Conservation (phyloP, 1,140 invertebrate genomes). For the Pogonomyrmex barbatus region DNA sequence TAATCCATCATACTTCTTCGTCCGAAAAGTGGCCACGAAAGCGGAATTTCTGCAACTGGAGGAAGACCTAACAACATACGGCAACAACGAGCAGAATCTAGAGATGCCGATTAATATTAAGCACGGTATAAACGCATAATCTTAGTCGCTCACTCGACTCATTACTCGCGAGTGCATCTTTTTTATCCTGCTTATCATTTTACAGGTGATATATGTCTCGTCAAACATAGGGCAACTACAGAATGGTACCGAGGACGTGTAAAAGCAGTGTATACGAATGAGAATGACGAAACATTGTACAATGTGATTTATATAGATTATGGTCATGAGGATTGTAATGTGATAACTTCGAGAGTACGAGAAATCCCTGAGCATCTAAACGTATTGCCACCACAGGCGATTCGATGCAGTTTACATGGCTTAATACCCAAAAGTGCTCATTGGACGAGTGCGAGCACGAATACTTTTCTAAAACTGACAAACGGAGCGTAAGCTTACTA, state of each 20-base stretch:
- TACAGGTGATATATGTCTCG: constrained; percentile 84
- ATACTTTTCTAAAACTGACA: constrained; percentile 82
- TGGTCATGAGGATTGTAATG: constrained; percentile 68
- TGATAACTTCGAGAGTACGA: constrained; percentile 70
- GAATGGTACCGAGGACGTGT: constrained; percentile 79
- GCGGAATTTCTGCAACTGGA: constrained; percentile 4
- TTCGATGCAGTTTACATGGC: constrained; percentile 85
- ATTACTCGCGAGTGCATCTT: neutral
- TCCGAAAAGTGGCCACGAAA: constrained; percentile 83
- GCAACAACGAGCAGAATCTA: neutral
- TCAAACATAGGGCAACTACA: constrained; percentile 74
- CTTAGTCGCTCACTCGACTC: neutral
- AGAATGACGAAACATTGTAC: constrained; percentile 31
- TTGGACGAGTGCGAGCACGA: constrained; percentile 84
- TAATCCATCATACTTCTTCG: constrained; percentile 89
- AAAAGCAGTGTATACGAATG: neutral
- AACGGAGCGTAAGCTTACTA: constrained; percentile 83
- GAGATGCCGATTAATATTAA: neutral
- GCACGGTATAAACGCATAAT: constrained; percentile 21
- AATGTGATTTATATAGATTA: constrained; percentile 77
- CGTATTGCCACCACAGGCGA: constrained; percentile 78
- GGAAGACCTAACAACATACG: neutral
- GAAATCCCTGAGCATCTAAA: constrained; percentile 71
- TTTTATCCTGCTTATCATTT: neutral
- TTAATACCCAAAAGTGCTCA: constrained; percentile 81